A percentile compares a stretch with the other conserved stretches of the same genome.
Evolutionary conservation across 2,113 vertebrate species (phyloP).

Genomic region (Phalacrocorax carbo): DNA sequence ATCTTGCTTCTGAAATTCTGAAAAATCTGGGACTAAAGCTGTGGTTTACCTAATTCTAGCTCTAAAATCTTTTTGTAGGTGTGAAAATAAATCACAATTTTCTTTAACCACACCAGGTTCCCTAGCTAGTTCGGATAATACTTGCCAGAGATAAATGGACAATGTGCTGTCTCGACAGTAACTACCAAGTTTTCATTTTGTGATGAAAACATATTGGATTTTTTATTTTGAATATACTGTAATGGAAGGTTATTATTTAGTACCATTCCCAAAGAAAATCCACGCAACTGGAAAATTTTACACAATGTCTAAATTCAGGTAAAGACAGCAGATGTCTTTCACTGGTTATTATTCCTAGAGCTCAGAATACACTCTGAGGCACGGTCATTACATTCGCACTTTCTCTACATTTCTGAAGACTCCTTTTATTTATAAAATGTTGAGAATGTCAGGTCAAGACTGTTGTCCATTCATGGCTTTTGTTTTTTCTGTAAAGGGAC

Average conservation of each 20-base stretch:
- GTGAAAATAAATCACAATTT: background rate
- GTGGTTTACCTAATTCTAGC: background rate
- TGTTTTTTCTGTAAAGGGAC: background rate
- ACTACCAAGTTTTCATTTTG: background rate
- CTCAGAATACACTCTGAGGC: background rate
- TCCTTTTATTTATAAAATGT: background rate
- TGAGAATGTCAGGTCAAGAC: background rate
- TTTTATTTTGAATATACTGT: background rate
- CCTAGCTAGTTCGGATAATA: background rate
- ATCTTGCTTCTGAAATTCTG: background rate
- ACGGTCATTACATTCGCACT: rapidly evolving
- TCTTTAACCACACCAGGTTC: background rate
- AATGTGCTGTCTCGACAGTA: background rate
- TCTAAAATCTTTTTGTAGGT: background rate
- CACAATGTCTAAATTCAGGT: background rate
- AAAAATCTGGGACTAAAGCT: background rate
- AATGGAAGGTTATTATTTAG: background rate
- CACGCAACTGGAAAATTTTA: background rate
- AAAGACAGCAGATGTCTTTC: background rate
- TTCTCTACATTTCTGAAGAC: background rate
- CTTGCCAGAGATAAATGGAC: background rate
- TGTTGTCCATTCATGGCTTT: background rate
- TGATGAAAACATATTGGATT: background rate
- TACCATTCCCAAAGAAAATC: background rate
- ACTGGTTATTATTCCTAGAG: background rate